Conservation (phyloP, 2,888 invertebrate species). For the Drosophila austrosaltans region DNA sequence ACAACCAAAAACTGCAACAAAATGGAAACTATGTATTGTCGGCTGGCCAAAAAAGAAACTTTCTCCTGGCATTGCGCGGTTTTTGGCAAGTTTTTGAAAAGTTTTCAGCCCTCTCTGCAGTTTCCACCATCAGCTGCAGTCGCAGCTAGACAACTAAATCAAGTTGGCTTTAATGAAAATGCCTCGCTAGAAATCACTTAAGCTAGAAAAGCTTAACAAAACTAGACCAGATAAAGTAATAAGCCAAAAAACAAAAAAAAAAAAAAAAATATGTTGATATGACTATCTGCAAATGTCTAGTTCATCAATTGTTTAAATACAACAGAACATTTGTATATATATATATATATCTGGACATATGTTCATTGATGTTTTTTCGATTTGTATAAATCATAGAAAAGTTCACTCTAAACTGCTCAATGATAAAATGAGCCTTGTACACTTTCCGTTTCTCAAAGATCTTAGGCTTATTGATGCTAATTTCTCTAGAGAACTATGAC, state of each 20-base stretch:
- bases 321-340: background rate
- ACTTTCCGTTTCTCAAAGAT: background rate
- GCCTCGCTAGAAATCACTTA: conserved; percentile 58
- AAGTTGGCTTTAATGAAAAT: conserved; percentile 47
- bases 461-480: too few relatives aligned
- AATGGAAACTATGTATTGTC: conserved; percentile 41
- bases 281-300: conserved; percentile 29
- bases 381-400: background rate
- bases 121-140: conserved; percentile 43
- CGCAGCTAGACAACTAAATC: conserved; percentile 51
- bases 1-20: conserved; percentile 39
- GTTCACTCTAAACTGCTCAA: background rate
- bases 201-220: conserved; percentile 40
- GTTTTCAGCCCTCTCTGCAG: conserved; percentile 37
- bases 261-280: conserved; percentile 47
- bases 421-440: background rate
- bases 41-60: conserved; percentile 43
- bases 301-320: conserved; percentile 11
- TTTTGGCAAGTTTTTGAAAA: conserved; percentile 52
- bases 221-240: conserved; percentile 33
- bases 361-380: background rate
- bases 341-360: background rate
- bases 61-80: conserved; percentile 53
- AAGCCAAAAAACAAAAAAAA: conserved; percentile 26
- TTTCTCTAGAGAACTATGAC: too few relatives aligned